Evolutionary conservation across 2,113 vertebrate genomes (phyloP).

Genomic region (Origma solitaria): DNA sequence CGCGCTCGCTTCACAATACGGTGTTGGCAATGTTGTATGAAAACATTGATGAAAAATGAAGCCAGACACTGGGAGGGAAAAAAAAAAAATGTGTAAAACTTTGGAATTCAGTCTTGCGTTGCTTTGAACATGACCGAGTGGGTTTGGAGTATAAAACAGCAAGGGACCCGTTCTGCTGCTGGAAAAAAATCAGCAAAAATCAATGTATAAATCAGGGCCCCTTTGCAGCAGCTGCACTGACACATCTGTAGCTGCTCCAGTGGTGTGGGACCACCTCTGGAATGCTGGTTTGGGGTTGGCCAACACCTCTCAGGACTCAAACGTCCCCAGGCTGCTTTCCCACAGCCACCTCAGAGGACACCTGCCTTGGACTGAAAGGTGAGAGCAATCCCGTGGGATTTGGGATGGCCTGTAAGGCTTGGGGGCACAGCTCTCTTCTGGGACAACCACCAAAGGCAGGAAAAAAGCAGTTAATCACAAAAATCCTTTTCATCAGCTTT

Average conservation of each 20-base stretch:
- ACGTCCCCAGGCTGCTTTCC: not conserved
- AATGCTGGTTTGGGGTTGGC: not conserved
- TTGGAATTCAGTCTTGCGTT: not conserved
- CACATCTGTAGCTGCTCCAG: accelerated
- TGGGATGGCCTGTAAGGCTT: not conserved
- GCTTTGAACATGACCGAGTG: not conserved
- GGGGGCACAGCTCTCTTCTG: not conserved
- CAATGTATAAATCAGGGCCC: accelerated
- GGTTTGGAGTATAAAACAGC: not conserved
- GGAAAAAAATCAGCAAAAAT: not conserved
- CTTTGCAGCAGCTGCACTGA: not conserved
- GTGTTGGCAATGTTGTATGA: not conserved
- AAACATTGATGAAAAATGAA: not conserved
- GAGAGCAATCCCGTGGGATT: not conserved
- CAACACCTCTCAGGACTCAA: not conserved
- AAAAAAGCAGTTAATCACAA: not conserved
- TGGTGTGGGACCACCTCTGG: accelerated
- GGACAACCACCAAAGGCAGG: not conserved
- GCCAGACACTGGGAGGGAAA: not conserved
- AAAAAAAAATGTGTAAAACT: not conserved
- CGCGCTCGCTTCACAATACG: accelerated
- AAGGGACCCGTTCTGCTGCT: not conserved
- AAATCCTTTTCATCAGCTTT: not conserved
- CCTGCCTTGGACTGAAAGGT: accelerated
- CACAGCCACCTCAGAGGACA: accelerated